Conservation (phyloP, 2,113 vertebrate genomes). For the Alces alces region DNA sequence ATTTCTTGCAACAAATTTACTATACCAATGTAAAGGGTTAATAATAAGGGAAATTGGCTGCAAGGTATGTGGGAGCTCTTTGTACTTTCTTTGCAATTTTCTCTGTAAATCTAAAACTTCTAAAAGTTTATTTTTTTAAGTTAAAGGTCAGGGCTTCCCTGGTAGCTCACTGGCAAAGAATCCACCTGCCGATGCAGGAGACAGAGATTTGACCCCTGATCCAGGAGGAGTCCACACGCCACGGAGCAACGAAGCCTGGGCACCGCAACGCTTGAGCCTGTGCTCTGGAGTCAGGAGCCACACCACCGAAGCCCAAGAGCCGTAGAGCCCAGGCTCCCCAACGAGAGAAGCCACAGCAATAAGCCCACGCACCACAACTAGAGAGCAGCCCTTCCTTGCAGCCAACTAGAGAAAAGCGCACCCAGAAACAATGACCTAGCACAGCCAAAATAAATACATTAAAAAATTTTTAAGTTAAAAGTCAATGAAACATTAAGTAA, state of each 20-base stretch:
- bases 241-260: neutral
- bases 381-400: neutral
- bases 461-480: neutral
- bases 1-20: neutral
- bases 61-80: neutral
- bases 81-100: neutral
- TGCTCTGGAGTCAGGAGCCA: neutral
- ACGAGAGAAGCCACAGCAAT: neutral
- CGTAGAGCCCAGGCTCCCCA: neutral
- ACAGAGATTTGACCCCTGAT: neutral
- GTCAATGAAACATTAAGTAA: neutral
- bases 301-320: rapidly evolving
- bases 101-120: neutral
- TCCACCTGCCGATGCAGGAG: neutral
- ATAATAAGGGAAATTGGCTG: neutral
- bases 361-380: neutral
- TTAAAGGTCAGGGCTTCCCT: neutral
- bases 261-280: neutral
- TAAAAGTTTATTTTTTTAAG: neutral
- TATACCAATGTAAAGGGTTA: neutral
- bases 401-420: neutral
- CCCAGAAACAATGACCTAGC: neutral
- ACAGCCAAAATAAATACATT: neutral
- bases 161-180: neutral
- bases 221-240: neutral